Conservation (phyloP, 2,888 invertebrate species). For the Trisateles emortualis region DNA sequence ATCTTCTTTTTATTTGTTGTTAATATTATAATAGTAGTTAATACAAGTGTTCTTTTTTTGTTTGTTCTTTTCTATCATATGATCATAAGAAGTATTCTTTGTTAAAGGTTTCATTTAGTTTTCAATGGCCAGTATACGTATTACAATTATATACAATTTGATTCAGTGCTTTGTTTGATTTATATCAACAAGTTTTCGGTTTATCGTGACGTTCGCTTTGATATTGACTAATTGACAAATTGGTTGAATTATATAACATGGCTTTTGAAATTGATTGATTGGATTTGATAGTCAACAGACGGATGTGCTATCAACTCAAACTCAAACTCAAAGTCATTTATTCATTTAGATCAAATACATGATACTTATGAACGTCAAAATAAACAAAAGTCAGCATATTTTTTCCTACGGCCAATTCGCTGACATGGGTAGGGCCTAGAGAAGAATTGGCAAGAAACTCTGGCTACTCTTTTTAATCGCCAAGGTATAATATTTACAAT, state of each 20-base stretch:
- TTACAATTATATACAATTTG: background rate
- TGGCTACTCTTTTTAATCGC: too few species aligned
- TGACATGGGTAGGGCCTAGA: too few species aligned
- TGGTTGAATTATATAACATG: background rate
- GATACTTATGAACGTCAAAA: too few species aligned
- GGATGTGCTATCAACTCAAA: background rate
- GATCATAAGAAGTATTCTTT: background rate
- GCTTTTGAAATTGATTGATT: background rate
- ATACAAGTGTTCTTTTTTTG: constrained; percentile 7
- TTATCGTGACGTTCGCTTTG: background rate
- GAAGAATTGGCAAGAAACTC: too few species aligned
- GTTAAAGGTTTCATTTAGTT: background rate
- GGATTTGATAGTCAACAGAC: background rate
- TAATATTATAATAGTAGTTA: too few species aligned
- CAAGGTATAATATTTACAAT: too few species aligned
- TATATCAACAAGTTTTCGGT: background rate
- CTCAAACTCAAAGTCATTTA: too few species aligned
- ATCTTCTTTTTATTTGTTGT: too few species aligned
- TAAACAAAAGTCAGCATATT: too few species aligned
- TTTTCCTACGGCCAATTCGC: too few species aligned
- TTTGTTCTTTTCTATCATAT: constrained; percentile 8
- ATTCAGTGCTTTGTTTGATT: background rate
- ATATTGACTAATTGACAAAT: background rate
- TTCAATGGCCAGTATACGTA: background rate
- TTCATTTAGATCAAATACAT: too few species aligned